Evolutionary conservation across 2,888 invertebrate species (phyloP).

Genomic region (Oxycera nigricornis): DNA sequence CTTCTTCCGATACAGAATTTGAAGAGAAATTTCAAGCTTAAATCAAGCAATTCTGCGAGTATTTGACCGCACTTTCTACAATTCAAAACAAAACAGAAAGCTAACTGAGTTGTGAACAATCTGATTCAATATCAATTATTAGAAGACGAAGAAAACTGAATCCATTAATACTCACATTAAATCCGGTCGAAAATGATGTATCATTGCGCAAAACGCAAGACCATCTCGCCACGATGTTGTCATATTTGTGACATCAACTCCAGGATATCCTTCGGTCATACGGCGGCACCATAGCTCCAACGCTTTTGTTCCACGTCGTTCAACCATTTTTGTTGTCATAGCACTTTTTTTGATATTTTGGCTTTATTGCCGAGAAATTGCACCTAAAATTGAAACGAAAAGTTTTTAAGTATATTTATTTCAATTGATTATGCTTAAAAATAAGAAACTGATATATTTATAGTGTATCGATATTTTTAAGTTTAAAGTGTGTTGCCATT

Average conservation of each 20-base stretch:
- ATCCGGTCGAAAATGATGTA: constrained; percentile 94
- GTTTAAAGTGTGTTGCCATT: too few species aligned
- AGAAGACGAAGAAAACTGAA: too few species aligned
- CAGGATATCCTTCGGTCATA: constrained; percentile 86
- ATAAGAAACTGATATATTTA: too few species aligned
- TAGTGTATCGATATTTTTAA: too few species aligned
- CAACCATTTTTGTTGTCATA: constrained; percentile 69
- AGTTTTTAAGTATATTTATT: background rate
- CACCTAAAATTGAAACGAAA: background rate
- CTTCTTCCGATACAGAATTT: background rate
- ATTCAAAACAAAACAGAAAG: too few species aligned
- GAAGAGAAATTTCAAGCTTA: background rate
- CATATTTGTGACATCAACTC: constrained; percentile 92
- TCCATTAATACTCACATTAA: constrained; percentile 90
- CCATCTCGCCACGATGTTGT: constrained; percentile 95
- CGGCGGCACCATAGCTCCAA: constrained; percentile 92
- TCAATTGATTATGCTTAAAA: too few species aligned
- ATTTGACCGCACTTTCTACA: too few species aligned
- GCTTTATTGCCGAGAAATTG: background rate
- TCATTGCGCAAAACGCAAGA: constrained; percentile 93
- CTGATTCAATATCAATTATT: too few species aligned
- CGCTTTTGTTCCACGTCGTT: constrained; percentile 86
- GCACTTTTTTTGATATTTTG: background rate
- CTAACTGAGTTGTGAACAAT: too few species aligned
- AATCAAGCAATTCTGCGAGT: too few species aligned